Evolutionary conservation across 2,113 vertebrate species (phyloP).

Genomic region (Chloropsis hardwickii): DNA sequence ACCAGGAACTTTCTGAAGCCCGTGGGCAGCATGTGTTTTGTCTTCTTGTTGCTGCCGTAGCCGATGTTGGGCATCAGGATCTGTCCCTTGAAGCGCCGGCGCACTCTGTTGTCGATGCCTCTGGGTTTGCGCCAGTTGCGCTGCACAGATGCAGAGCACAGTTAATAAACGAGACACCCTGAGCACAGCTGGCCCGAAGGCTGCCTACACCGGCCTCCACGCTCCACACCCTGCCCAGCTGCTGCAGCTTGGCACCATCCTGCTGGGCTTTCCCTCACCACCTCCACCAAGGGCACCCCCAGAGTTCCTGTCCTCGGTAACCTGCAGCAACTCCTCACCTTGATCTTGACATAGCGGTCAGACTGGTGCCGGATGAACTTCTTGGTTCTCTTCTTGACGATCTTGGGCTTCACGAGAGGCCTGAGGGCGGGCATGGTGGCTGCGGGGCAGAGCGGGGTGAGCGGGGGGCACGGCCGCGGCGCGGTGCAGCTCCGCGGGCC

Average conservation of each 20-base stretch:
- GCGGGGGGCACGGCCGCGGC: rapidly evolving
- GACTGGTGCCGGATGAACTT: constrained; percentile 98
- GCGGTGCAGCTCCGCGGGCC: not conserved
- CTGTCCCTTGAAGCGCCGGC: constrained; percentile 96
- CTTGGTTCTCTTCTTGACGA: constrained; percentile 97
- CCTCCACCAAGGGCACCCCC: rapidly evolving
- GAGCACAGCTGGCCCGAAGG: too few species aligned
- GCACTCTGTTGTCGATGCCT: constrained; percentile 96
- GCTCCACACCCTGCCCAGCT: not conserved
- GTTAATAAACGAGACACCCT: rapidly evolving
- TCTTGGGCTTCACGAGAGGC: constrained; percentile 90
- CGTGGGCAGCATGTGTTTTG: constrained; percentile 93
- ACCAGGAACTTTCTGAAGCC: constrained; percentile 97
- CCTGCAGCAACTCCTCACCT: constrained; percentile 55
- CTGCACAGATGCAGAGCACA: not conserved
- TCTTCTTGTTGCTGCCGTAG: constrained; percentile 97
- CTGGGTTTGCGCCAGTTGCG: constrained; percentile 97
- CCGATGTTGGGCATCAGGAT: constrained; percentile 98
- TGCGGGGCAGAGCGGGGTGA: not conserved
- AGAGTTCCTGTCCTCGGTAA: rapidly evolving
- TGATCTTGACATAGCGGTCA: constrained; percentile 97
- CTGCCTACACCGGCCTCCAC: rapidly evolving
- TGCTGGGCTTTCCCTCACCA: rapidly evolving
- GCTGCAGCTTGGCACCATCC: not conserved
- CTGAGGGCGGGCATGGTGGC: constrained; percentile 89